Conservation (phyloP, 2,113 vertebrate genomes). For the Platichthys flesus region DNA sequence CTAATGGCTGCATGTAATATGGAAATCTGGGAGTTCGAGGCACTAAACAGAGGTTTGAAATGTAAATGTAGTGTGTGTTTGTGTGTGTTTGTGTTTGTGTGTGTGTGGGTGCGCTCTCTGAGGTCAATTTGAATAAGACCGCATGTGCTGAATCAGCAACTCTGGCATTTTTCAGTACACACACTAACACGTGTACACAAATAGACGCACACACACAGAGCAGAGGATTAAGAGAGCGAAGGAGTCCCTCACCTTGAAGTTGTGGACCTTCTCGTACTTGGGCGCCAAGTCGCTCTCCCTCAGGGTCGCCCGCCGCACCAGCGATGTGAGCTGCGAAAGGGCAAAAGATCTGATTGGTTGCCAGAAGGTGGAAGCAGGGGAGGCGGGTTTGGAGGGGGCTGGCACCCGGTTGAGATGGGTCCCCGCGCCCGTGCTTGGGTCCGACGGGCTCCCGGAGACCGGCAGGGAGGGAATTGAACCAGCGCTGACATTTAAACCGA, state of each 20-base stretch:
- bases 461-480: slow-evolving; percentile 59
- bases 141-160: slow-evolving; percentile 53
- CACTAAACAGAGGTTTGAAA: neutral
- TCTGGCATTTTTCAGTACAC: slow-evolving; percentile 2
- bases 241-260: slow-evolving; percentile 94
- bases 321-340: slow-evolving; percentile 98
- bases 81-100: slow-evolving; percentile 22
- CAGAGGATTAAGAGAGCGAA: neutral
- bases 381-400: slow-evolving; percentile 60
- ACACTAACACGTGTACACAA: slow-evolving; percentile 12
- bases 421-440: slow-evolving; percentile 7
- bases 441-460: slow-evolving; percentile 2
- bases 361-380: slow-evolving; percentile 85
- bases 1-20: slow-evolving; percentile 26
- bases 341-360: slow-evolving; percentile 99
- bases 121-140: slow-evolving; percentile 61
- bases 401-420: slow-evolving; percentile 8
- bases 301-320: slow-evolving; percentile 96
- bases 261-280: slow-evolving; percentile 99
- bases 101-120: slow-evolving; percentile 26
- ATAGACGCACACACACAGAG: slow-evolving; percentile 12
- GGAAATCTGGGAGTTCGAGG: slow-evolving; percentile 25
- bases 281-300: slow-evolving; percentile 95
- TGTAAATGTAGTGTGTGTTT: slow-evolving; percentile 18
- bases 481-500: slow-evolving; percentile 45